Conservation (phyloP, 1,140 invertebrate species). For the Diuraphis noxia region DNA sequence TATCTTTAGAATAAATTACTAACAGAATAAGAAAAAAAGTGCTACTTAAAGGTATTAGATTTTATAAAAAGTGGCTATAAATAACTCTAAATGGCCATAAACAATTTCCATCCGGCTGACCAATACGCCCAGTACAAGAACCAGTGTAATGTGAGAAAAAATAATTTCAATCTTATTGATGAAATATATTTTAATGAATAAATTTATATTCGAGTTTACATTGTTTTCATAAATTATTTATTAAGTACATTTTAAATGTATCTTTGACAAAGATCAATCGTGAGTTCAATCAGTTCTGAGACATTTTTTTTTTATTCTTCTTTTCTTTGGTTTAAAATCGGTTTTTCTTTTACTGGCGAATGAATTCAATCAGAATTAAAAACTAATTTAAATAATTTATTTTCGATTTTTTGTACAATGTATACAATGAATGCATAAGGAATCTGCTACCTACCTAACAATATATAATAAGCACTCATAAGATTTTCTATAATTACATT, state of each 20-base stretch:
- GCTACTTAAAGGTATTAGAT: neutral
- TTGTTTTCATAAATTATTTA: conserved; percentile 34
- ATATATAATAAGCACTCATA: too few species aligned
- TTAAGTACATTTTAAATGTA: neutral
- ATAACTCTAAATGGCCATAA: conserved; percentile 12
- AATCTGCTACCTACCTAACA: neutral
- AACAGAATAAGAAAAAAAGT: neutral
- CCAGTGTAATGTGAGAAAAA: neutral
- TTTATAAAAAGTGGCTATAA: conserved; percentile 29
- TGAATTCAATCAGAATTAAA: neutral
- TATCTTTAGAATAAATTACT: neutral
- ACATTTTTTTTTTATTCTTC: neutral
- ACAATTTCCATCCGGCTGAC: conserved; percentile 40
- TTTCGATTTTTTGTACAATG: too few species aligned
- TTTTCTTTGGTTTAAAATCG: neutral
- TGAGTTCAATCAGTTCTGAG: neutral
- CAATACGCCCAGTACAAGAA: neutral
- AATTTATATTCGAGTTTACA: neutral
- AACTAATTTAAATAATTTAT: neutral
- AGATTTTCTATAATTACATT: neutral
- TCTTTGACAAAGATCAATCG: neutral
- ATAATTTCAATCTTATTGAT: neutral
- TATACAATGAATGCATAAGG: neutral
- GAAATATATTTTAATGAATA: neutral
- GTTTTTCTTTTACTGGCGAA: neutral